Evolutionary conservation across 2,113 vertebrate species (phyloP), one percentile per base, ranked within the genome.

Genomic region (Coryphaenoides rupestris): DNA sequence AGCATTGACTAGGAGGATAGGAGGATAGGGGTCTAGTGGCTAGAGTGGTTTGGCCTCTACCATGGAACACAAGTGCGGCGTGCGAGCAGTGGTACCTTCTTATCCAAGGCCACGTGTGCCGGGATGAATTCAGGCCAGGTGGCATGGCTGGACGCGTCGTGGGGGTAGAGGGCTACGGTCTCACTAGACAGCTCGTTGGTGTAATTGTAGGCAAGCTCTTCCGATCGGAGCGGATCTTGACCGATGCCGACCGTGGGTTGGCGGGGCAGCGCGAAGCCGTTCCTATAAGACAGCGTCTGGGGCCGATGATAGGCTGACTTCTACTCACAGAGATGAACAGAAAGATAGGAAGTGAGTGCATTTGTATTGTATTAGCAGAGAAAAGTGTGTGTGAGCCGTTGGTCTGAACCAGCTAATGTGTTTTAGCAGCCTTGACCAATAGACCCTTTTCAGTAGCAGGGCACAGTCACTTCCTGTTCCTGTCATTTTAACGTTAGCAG

Each of bases 81-180:
- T 15, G 14, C n/a, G n/a, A n/a, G 19, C 5, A 3, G 10, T 22
- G 12, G 17, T 24, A 10, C 97, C 96, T 98, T 98, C 84, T 99
- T 98, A 88, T 99, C 94, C 15, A 95, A 92, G 68, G 89, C 87
- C 71, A 96, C 95, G 1, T 95, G 84, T 0, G 92, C 90, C 61
- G 97, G 97, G 63, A 93, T 52, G 76, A 96, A 96, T 4, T 68
- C 62, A 3, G 86, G 23, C 17, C 73, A 74, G 0, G 86, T 78
- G 19, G 75, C 9, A 21, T 58, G 71, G 60, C 77, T 89, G 54
- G 70, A 55, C 24, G 79, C 71, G 5, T 89, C 89, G n/a, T n/a
- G n/a, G 0, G 92, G 91, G 5, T 85, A 91, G 19, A 91, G 56
- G 0, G 72, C 21, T 2, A 90, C 67, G 55, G 64, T 79, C 28